Percentiles rank a stretch among this genome's conserved stretches.
Conservation (phyloP, 2,888 invertebrate genomes). For the Nebria salina region DNA sequence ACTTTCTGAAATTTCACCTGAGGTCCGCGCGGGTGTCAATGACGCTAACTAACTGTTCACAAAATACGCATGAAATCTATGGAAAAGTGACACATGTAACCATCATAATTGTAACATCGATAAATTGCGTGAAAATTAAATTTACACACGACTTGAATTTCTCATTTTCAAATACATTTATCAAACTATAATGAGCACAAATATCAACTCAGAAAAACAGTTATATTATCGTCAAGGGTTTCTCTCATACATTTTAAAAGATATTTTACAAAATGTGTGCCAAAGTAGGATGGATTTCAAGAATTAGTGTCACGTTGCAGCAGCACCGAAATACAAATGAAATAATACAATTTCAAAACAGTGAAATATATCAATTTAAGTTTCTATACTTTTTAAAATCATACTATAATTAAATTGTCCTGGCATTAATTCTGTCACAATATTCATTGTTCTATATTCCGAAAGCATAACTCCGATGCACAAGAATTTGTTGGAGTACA, state of each 20-base stretch:
- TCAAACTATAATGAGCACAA: background rate
- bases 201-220: background rate
- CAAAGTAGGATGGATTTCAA: background rate
- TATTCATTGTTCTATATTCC: constrained; percentile 28
- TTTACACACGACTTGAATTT: background rate
- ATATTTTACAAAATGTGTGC: too few relatives aligned
- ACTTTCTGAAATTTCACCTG: constrained; percentile 32
- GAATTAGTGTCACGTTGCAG: background rate
- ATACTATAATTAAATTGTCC: constrained; percentile 11
- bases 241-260: background rate
- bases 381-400: background rate
- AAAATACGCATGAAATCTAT: background rate
- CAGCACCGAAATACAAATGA: background rate
- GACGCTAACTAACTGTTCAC: constrained; percentile 16
- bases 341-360: background rate
- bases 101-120: background rate
- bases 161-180: background rate
- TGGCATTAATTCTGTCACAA: constrained; percentile 20
- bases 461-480: constrained; percentile 21
- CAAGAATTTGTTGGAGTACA: background rate
- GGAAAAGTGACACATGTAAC: constrained; percentile 14
- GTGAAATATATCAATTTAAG: background rate
- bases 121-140: background rate
- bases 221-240: background rate
- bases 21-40: constrained; percentile 15